These are phyloP conservation scores for Nomada flava DNA, from an alignment of 2,888 invertebrate genomes.

Conservation along the genomic window DNA sequence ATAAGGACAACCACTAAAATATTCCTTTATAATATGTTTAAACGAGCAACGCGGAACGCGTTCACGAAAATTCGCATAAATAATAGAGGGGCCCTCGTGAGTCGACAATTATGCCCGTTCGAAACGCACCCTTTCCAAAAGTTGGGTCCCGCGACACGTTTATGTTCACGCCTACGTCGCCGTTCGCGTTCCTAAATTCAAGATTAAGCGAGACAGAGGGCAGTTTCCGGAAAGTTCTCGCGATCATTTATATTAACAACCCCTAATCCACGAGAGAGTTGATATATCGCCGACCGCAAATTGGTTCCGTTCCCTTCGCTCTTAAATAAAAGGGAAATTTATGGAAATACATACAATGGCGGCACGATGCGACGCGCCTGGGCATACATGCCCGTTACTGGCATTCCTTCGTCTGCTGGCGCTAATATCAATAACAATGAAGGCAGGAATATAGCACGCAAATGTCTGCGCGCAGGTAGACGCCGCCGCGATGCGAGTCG, in stretches of 20 bases:
- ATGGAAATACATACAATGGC: conserved; percentile 46
- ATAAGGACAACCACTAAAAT: too few species aligned
- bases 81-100: background rate
- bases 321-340: conserved; percentile 52
- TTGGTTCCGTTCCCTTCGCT: conserved; percentile 30
- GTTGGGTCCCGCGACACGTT: conserved; percentile 1
- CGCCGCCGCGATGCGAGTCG: conserved; percentile 40
- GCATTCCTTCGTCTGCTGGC: conserved; percentile 16
- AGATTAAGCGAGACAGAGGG: conserved; percentile 25
- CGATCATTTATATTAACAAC: conserved; percentile 41
- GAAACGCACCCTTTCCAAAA: conserved; percentile 16
- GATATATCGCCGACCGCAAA: conserved; percentile 42
- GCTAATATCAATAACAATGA: conserved; percentile 65
- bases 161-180: background rate
- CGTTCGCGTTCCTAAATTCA: conserved; percentile 24
- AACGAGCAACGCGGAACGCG: background rate
- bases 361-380: background rate
- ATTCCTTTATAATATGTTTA: background rate
- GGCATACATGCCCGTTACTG: conserved; percentile 24
- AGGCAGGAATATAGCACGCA: conserved; percentile 37
- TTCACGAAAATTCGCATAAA: conserved; percentile 33
- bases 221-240: conserved; percentile 32
- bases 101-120: conserved; percentile 28
- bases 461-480: conserved; percentile 40
- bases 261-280: conserved; percentile 38